These are phyloP conservation scores for Silurus asotus DNA, from an alignment of 2,113 vertebrate species.

Conservation along the genomic window DNA sequence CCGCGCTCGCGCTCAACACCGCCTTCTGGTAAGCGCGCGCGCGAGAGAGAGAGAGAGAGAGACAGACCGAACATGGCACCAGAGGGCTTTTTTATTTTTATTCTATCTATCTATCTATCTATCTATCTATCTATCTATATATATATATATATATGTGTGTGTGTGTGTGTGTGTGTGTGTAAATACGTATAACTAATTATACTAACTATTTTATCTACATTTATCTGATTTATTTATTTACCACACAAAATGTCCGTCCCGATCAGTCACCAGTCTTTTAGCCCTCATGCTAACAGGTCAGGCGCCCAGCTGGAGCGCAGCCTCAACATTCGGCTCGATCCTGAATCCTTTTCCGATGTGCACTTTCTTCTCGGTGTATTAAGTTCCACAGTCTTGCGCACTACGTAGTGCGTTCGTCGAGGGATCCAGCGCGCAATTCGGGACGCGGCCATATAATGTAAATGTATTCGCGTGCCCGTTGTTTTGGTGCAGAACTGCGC, in stretches of 20 bases:
- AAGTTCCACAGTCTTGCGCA: not conserved
- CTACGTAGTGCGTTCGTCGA: not conserved
- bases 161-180: too few relatives aligned
- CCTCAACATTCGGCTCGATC: not conserved
- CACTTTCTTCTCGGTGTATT: not conserved
- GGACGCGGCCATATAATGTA: not conserved
- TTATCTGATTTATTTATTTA: too few relatives aligned
- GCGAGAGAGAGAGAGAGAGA: too few relatives aligned
- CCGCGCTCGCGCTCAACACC: conserved; percentile 85
- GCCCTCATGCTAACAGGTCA: not conserved
- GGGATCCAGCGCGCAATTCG: not conserved
- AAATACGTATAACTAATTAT: too few relatives aligned
- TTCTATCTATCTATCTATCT: too few relatives aligned
- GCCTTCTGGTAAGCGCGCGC: conserved; percentile 81
- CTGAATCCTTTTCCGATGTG: not conserved
- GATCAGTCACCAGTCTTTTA: not conserved
- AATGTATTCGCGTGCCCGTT: too few relatives aligned
- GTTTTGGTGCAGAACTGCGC: not conserved
- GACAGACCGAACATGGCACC: not conserved
- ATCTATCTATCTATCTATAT: too few relatives aligned
- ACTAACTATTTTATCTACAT: too few relatives aligned
- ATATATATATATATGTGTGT: not conserved
- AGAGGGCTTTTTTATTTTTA: not conserved
- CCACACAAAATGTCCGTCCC: not conserved
- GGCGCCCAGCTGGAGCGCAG: not conserved